phyloP scores from a whole-genome alignment of 1,140 invertebrate genomes.

The Procambarus virginalis region DNA sequence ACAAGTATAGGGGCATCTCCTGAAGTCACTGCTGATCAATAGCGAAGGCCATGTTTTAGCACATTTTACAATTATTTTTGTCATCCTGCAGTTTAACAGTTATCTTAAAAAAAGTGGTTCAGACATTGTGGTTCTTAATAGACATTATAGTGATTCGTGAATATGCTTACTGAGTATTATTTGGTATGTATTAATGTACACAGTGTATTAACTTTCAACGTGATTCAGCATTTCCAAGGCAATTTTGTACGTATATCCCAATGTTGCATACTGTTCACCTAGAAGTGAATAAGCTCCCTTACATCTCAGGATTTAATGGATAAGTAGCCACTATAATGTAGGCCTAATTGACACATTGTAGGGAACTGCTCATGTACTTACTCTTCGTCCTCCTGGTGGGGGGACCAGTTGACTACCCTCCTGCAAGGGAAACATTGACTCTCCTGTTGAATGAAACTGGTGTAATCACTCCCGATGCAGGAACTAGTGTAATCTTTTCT shows the following conservation, averaged over 20 bases:
- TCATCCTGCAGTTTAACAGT: conserved; percentile 65
- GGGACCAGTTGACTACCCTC: conserved; percentile 53
- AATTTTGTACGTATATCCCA: conserved; percentile 68
- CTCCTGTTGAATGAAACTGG: conserved; percentile 27
- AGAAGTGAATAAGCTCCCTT: conserved; percentile 68
- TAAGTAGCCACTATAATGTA: conserved; percentile 68
- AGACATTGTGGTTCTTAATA: conserved; percentile 67
- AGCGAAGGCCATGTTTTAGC: conserved; percentile 67
- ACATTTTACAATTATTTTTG: conserved; percentile 67
- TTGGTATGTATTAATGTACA: conserved; percentile 68
- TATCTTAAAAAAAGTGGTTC: conserved; percentile 61
- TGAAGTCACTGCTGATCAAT: conserved; percentile 62
- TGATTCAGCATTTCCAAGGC: conserved; percentile 65
- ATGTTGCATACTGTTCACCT: conserved; percentile 65
- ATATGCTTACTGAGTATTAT: conserved; percentile 68
- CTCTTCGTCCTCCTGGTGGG: conserved; percentile 46
- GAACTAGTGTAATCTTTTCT: conserved; percentile 45
- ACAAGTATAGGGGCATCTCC: conserved; percentile 47
- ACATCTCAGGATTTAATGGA: conserved; percentile 68
- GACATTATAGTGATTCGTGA: conserved; percentile 64
- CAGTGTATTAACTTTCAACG: conserved; percentile 66
- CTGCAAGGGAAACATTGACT: conserved; percentile 53
- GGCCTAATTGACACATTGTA: conserved; percentile 64
- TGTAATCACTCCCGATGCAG: conserved; percentile 25
- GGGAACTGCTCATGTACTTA: conserved; percentile 68